Base-by-base conservation (phyloP, 2,888 invertebrate genomes). In the Bombylius discolor region DNA sequence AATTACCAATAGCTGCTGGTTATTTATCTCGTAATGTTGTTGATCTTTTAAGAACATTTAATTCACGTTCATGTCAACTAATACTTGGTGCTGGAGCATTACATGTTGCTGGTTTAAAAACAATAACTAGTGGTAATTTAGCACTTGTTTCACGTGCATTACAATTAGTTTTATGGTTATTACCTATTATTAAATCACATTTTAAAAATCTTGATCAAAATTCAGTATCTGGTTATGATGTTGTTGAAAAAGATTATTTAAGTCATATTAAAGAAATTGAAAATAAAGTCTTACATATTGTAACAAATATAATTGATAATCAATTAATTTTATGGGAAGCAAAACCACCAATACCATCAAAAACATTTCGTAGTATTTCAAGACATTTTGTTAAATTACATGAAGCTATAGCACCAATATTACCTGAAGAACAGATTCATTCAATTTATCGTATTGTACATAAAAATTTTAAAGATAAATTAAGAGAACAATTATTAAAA, bases 1-100 rank as follows among this genome's bases (percentile, higher is more conserved):
- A 91, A 65, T 77, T 94, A 55, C 82, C 87, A n/a, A 79, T 86
- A 32, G 80, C 90, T 53, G 84, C 90, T 31, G 83, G 87, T 58
- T 87, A 88, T 62, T 79, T 94, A 60, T 84, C 92, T 47, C 81
- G 89, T 59, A 83, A 92, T 69, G 82, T 95, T 64, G 81, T 91
- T n/a, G 96, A 96, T 71, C 76, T 97, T 53, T 76, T 95, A 61
- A 82, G 91, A 67, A 84, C 89, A 64, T 92, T 89, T 66, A 92
- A 92, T 75, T 90, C 90, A 6, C 80, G 88, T 57, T 87, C 88
- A 65, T 96, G 93, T 74, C 96, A 97, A 71, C 78, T 99, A 64
- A 91, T 99, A 55, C 78, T 99, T 55, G 98, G 97, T 48, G 98
- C 97, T 47, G 97, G 97, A 48, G 98, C 99, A 7, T 82, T 98